These are phyloP conservation scores for Brachyalestes nurse DNA, from an alignment of 2,797 vertebrate species.

Conservation along the genomic window DNA sequence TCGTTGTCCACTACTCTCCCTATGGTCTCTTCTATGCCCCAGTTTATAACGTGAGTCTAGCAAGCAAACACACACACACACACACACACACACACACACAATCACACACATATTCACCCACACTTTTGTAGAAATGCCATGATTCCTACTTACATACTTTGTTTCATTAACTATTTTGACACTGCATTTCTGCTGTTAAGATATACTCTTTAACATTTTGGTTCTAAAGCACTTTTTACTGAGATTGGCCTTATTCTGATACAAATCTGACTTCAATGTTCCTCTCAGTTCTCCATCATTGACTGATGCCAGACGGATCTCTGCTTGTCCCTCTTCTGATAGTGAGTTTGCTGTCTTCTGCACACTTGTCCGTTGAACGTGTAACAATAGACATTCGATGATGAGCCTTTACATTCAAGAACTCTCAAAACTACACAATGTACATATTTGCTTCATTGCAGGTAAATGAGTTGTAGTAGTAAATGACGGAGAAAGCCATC, in stretches of 20 bases:
- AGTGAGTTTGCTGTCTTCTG: conserved; percentile 40
- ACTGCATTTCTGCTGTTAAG: too few relatives aligned
- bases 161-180: too few relatives aligned
- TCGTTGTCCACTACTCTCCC: background rate
- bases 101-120: too few relatives aligned
- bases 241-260: background rate
- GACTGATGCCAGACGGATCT: background rate
- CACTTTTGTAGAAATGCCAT: background rate
- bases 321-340: conserved; percentile 42
- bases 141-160: too few relatives aligned
- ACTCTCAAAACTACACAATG: background rate
- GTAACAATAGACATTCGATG: background rate
- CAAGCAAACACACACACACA: background rate
- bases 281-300: conserved; percentile 37
- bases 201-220: background rate
- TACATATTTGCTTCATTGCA: background rate
- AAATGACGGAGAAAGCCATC: background rate
- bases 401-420: background rate
- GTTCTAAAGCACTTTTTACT: background rate
- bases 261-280: background rate
- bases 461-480: background rate
- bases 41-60: conserved; percentile 21
- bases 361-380: background rate
- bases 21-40: background rate
- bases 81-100: background rate